Conservation (phyloP, 2,888 invertebrate species). For the Glyphotaelius pellucidus region DNA sequence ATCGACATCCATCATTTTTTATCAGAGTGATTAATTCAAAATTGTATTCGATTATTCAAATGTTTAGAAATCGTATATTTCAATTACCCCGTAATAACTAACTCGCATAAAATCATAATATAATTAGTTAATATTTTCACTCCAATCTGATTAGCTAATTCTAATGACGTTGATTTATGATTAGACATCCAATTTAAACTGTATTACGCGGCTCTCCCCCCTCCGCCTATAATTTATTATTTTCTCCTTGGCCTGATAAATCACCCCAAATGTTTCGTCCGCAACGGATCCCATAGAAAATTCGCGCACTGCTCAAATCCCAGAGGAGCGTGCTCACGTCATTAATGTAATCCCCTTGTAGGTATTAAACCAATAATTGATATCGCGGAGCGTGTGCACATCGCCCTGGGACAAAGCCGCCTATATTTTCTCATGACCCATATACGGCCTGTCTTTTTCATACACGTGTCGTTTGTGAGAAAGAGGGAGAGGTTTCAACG, state of each 20-base stretch:
- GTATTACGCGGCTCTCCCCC: neutral
- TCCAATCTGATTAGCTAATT: neutral
- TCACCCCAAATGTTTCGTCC: neutral
- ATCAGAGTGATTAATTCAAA: neutral
- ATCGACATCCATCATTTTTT: neutral
- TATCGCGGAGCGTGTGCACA: constrained; percentile 14
- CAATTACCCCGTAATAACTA: neutral
- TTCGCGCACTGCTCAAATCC: neutral
- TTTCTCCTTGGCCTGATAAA: constrained; percentile 2
- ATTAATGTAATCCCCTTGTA: neutral
- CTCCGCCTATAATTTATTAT: neutral
- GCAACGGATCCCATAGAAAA: neutral
- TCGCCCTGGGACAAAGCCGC: neutral
- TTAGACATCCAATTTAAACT: neutral
- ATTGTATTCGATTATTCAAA: neutral
- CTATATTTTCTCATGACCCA: constrained; percentile 26
- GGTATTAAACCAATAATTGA: neutral
- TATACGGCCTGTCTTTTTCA: neutral
- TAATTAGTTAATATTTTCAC: neutral
- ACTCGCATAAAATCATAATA: neutral
- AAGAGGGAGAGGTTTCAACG: no score
- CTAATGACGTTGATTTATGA: neutral
- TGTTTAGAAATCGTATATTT: neutral
- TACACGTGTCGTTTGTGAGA: no score
- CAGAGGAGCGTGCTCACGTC: constrained; percentile 16